phyloP scores from a whole-genome alignment of 2,888 invertebrate species.

The Agrochola circellaris region DNA sequence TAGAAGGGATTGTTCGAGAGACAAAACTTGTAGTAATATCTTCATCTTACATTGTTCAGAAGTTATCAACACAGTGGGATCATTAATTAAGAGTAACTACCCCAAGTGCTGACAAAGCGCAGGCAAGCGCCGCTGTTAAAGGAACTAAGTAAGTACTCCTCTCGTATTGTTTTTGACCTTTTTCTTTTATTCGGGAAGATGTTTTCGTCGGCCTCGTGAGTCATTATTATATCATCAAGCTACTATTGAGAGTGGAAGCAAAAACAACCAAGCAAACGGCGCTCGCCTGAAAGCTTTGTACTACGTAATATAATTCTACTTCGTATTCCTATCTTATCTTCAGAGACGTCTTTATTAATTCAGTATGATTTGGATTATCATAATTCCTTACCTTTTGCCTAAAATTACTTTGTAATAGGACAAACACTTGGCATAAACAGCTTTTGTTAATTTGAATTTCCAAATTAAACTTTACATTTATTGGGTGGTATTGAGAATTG shows the following conservation, averaged over 20 bases:
- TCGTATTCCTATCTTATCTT: constrained; percentile 59
- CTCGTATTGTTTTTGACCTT: constrained; percentile 58
- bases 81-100: constrained; percentile 62
- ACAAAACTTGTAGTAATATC: constrained; percentile 37
- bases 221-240: constrained; percentile 67
- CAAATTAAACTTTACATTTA: constrained; percentile 58
- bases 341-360: constrained; percentile 71
- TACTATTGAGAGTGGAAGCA: constrained; percentile 53
- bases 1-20: constrained; percentile 24
- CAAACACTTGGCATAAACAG: constrained; percentile 70
- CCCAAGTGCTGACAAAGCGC: constrained; percentile 56
- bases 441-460: constrained; percentile 67
- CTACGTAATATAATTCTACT: constrained; percentile 62
- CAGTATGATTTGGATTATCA: constrained; percentile 74
- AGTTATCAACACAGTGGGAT: constrained; percentile 54
- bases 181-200: constrained; percentile 57
- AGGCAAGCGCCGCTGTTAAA: constrained; percentile 42
- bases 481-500: constrained; percentile 47
- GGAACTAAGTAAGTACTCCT: constrained; percentile 39
- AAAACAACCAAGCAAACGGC: constrained; percentile 55
- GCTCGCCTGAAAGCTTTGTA: constrained; percentile 60
- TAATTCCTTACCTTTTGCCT: constrained; percentile 71
- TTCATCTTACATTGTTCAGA: constrained; percentile 44
- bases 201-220: constrained; percentile 58
- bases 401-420: constrained; percentile 72